These are phyloP conservation scores for Aphidoletes aphidimyza DNA, from an alignment of 2,888 invertebrate genomes.

Conservation along the genomic window DNA sequence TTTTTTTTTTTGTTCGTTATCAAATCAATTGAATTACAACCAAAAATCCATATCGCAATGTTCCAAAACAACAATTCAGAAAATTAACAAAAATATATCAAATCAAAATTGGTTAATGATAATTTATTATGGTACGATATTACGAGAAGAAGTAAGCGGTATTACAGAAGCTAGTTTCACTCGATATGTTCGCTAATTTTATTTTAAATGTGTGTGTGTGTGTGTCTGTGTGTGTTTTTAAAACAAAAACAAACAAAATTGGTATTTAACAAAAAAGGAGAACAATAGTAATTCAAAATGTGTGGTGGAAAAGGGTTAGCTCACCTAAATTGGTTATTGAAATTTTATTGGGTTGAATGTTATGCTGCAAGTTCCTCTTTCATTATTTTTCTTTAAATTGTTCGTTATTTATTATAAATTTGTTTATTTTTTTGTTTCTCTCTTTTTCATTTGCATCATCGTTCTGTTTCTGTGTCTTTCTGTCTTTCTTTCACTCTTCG, in stretches of 20 bases:
- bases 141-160: too few species aligned
- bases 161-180: too few species aligned
- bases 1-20: too few species aligned
- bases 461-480: background rate
- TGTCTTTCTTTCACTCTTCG: slow-evolving; percentile 56
- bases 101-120: too few species aligned
- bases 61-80: too few species aligned
- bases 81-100: too few species aligned
- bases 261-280: background rate
- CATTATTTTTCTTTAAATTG: slow-evolving; percentile 55
- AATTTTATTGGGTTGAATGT: slow-evolving; percentile 55
- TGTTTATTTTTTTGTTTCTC: background rate
- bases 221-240: background rate
- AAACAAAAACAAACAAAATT: too few species aligned
- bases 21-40: too few species aligned
- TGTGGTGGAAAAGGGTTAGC: slow-evolving; percentile 63
- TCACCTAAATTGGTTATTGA: slow-evolving; percentile 62
- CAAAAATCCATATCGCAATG: too few species aligned
- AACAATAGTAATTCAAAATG: background rate
- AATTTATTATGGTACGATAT: too few species aligned
- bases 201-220: background rate
- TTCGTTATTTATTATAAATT: slow-evolving; percentile 5
- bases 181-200: too few species aligned
- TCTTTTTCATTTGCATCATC: background rate
- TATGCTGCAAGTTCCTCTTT: slow-evolving; percentile 56